These are phyloP conservation scores for Podarcis muralis DNA, from an alignment of 2,113 vertebrate genomes.

Conservation along the genomic window DNA sequence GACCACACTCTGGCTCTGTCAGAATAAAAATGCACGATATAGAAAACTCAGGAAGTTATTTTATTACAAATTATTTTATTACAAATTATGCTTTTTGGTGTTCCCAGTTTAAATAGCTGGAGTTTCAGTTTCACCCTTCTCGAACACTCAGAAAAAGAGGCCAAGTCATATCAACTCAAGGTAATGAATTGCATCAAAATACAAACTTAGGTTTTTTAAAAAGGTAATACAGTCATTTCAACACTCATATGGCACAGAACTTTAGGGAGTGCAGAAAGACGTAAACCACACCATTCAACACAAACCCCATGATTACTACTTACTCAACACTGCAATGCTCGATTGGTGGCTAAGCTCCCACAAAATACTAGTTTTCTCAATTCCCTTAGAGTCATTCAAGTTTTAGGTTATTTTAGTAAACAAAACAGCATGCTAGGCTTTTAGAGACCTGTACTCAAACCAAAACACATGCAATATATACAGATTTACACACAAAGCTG, in stretches of 20 bases:
- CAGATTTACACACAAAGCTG: conserved; percentile 42
- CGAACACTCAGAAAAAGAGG: neutral
- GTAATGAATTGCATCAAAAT: neutral
- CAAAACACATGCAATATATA: conserved; percentile 20
- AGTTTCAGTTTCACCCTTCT: neutral
- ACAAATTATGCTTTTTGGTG: neutral
- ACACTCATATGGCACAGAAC: neutral
- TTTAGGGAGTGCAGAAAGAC: neutral
- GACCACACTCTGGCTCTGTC: neutral
- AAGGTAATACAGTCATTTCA: neutral
- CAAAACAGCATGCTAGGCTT: conserved; percentile 23
- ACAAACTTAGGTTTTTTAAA: neutral
- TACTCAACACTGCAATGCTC: neutral
- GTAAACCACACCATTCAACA: neutral
- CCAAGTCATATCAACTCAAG: neutral
- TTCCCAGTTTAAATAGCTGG: neutral
- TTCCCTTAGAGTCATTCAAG: conserved; percentile 20
- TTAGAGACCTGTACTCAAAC: conserved; percentile 44
- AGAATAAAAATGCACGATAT: neutral
- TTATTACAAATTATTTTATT: neutral
- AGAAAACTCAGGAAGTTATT: neutral
- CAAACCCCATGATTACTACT: neutral
- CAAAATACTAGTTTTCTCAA: conserved; percentile 28
- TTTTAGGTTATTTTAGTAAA: conserved; percentile 34
- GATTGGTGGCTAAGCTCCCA: conserved; percentile 26